phyloP scores from a whole-genome alignment of 2,888 invertebrate genomes.

The Epirrhoe tristata region DNA sequence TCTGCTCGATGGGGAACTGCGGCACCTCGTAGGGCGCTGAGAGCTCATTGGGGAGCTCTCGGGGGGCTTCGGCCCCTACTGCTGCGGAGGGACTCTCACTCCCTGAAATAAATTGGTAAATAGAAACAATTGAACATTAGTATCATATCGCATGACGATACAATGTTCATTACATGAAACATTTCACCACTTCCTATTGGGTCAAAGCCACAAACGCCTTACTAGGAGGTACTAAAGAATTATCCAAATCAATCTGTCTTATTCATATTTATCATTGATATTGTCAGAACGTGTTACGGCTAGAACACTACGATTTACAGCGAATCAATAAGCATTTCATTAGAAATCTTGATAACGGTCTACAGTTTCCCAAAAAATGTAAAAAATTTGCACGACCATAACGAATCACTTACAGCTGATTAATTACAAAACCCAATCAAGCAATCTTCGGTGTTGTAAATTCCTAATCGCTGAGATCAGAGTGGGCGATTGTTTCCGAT shows the following conservation, averaged over 20 bases:
- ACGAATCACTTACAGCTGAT: background rate
- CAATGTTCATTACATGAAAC: background rate
- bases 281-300: background rate
- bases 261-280: background rate
- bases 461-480: constrained; percentile 8
- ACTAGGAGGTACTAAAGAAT: no score
- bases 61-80: constrained; percentile 81
- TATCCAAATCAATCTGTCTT: no score
- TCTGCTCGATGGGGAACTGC: constrained; percentile 98
- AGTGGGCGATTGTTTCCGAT: constrained; percentile 22
- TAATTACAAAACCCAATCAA: background rate
- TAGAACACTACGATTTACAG: background rate
- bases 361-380: background rate
- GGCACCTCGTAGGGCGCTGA: constrained; percentile 99
- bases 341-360: background rate
- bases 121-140: background rate
- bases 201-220: background rate
- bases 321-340: background rate
- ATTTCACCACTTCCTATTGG: background rate
- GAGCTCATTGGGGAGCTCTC: constrained; percentile 92
- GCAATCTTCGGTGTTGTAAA: constrained; percentile 6
- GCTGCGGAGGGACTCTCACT: constrained; percentile 90
- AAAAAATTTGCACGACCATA: background rate
- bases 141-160: background rate
- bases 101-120: constrained; percentile 72